Evolutionary conservation across 35 echinoderm and acorn worm species (phyloP), one percentile per base, ranked within the genome.

Genomic region (Apostichopus japonicus): DNA sequence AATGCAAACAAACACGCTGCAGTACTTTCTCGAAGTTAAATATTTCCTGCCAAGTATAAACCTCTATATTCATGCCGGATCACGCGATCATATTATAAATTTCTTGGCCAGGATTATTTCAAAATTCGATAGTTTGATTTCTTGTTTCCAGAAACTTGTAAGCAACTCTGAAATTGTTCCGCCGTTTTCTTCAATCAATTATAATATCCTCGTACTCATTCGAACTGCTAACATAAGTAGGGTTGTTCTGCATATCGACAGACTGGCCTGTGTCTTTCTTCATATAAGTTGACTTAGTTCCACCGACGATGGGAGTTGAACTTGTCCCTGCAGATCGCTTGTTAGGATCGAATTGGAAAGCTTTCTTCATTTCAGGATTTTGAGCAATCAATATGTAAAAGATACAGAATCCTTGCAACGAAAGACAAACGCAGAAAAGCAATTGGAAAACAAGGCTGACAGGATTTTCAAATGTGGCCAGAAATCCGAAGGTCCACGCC

Each of bases 361-460:
- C 22, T 21, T 78, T 78, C 25, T 78, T 78, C 77, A 78, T 78
- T 65, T 87, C 84, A 9, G 84, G 84, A 87, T 87, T 87, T 70
- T 87, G 84, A 5, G 62, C 10, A 5, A 87, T n/a, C 23, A 87
- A 10, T 56, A 87, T 87, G 24, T 24, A 84, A 55, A 84, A 57
- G 55, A 84, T 84, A n/a, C 11, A 55, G 44, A 84, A 84, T 13
- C 81, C 81, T 55, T 84, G 81, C 11, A 86, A 52, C 13, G 55
- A 55, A 5, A 86, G 82, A n/a, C 21, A 13, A 0, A 86, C 13
- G 53, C 82, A 86, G 55, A 86, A 86, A 5, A 86, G 21, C 10
- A 86, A 6, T 52, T 86, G 82, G 22, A 86, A 86, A 8, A 14
- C 24, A 1, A 87, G 21, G 25, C 56, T 71, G 21, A 15, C 56